Evolutionary conservation across 2,888 invertebrate genomes (phyloP).

Genomic region (Anoplius nigerrimus): DNA sequence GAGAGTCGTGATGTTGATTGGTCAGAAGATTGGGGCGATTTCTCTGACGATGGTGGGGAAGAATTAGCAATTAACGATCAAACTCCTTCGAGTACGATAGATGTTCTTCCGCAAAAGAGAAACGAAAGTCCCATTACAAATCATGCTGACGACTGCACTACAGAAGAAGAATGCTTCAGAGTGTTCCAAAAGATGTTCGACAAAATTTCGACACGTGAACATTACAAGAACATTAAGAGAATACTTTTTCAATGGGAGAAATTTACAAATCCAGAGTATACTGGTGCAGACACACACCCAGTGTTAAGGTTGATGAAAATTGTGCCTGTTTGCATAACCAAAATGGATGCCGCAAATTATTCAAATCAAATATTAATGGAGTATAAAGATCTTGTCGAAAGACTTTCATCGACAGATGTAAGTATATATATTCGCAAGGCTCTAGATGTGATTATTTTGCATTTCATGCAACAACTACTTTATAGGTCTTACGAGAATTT

Average conservation of each 20-base stretch:
- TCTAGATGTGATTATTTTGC: constrained; percentile 4
- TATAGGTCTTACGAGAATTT: constrained; percentile 61
- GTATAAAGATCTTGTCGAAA: constrained; percentile 62
- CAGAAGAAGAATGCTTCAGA: constrained; percentile 61
- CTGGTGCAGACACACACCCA: constrained; percentile 57
- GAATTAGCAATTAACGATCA: constrained; percentile 22
- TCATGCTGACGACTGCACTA: constrained; percentile 36
- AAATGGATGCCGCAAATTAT: constrained; percentile 43
- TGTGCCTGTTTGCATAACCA: constrained; percentile 37
- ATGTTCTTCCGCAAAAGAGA: constrained; percentile 12
- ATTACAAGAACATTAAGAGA: constrained; percentile 60
- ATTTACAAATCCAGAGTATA: constrained; percentile 55
- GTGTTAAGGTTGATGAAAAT: constrained; percentile 49
- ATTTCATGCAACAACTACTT: constrained; percentile 6
- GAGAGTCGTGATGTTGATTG: constrained; percentile 39
- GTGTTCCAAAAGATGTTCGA: constrained; percentile 55
- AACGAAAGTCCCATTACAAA: constrained; percentile 16
- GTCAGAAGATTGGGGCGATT: constrained; percentile 67
- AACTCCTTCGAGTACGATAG: too few relatives aligned
- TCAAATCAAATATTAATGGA: constrained; percentile 60
- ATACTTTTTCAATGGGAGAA: constrained; percentile 59
- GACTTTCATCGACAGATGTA: constrained; percentile 55
- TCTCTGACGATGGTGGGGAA: constrained; percentile 56
- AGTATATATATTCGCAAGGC: constrained; percentile 32
- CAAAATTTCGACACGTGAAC: constrained; percentile 52